Conservation (phyloP, 2,797 vertebrate species). For the Sebastes matsubarae region DNA sequence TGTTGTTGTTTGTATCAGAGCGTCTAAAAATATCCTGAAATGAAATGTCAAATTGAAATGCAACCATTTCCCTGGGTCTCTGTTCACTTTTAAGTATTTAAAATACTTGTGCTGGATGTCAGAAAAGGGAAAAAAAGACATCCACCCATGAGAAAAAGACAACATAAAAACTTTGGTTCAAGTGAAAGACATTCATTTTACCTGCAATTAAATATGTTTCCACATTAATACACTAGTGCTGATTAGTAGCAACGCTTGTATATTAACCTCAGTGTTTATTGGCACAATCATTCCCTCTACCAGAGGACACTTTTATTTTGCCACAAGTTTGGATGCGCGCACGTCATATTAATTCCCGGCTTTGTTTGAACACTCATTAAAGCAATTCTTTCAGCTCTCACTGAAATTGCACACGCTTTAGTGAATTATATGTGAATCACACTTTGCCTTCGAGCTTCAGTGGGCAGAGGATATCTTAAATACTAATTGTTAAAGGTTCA, state of each 20-base stretch:
- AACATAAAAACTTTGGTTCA: background rate
- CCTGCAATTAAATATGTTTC: slow-evolving; percentile 2
- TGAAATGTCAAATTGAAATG: slow-evolving; percentile 61
- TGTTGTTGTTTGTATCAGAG: slow-evolving; percentile 65
- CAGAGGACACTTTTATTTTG: slow-evolving; percentile 37
- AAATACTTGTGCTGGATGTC: slow-evolving; percentile 20
- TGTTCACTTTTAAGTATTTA: slow-evolving; percentile 35
- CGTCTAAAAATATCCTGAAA: slow-evolving; percentile 73
- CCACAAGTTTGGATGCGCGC: slow-evolving; percentile 34
- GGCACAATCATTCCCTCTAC: slow-evolving; percentile 30
- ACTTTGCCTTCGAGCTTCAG: slow-evolving; percentile 61
- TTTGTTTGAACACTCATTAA: slow-evolving; percentile 64
- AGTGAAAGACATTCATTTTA: slow-evolving; percentile 2
- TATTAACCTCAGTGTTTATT: slow-evolving; percentile 23
- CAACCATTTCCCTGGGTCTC: slow-evolving; percentile 36
- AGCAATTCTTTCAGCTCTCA: slow-evolving; percentile 41
- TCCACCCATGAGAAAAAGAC: background rate
- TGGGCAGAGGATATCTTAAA: slow-evolving; percentile 57
- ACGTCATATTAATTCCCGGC: slow-evolving; percentile 51
- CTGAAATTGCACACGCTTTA: slow-evolving; percentile 55
- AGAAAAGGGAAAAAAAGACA: background rate
- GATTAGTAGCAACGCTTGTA: slow-evolving; percentile 9
- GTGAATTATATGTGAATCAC: slow-evolving; percentile 58
- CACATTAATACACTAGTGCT: slow-evolving; percentile 4
- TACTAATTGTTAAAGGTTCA: slow-evolving; percentile 68